A percentile compares a stretch with the other conserved stretches of the same genome.
Evolutionary conservation across 2,113 vertebrate genomes (phyloP).

Genomic region (Pomatorhinus ruficollis): DNA sequence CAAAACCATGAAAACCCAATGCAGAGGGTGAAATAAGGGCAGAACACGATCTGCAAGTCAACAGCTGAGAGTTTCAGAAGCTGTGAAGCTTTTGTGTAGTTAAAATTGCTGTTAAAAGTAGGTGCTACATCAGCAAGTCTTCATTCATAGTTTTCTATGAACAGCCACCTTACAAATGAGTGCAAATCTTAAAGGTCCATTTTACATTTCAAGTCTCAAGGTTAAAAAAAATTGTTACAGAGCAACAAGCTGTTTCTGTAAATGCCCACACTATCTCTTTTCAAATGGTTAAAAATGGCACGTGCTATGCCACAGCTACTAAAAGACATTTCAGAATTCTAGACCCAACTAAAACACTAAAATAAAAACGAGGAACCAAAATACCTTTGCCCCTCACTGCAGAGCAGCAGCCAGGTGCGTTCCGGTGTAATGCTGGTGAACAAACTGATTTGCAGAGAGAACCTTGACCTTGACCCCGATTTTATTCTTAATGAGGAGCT

Average conservation of each 20-base stretch:
- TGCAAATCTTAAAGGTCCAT: slow-evolving; percentile 70
- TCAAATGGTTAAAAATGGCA: slow-evolving; percentile 68
- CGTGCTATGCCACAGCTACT: slow-evolving; percentile 58
- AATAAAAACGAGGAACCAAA: slow-evolving; percentile 52
- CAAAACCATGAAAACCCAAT: slow-evolving; percentile 55
- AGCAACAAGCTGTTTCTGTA: slow-evolving; percentile 69
- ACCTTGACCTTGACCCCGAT: slow-evolving; percentile 40
- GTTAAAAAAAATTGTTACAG: slow-evolving; percentile 62
- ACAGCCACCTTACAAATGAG: slow-evolving; percentile 69
- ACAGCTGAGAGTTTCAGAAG: slow-evolving; percentile 50
- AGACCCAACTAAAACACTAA: slow-evolving; percentile 65
- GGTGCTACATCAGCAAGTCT: slow-evolving; percentile 68
- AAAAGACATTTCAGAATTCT: slow-evolving; percentile 54
- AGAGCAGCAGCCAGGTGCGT: slow-evolving; percentile 6
- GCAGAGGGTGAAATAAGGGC: slow-evolving; percentile 49
- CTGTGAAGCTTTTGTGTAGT: slow-evolving; percentile 56
- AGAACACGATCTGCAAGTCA: slow-evolving; percentile 61
- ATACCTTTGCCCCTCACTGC: slow-evolving; percentile 32
- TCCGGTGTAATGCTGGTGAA: slow-evolving; percentile 75
- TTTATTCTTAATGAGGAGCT: not conserved
- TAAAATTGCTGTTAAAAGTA: slow-evolving; percentile 64
- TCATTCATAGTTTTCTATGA: slow-evolving; percentile 60
- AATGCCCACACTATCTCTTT: slow-evolving; percentile 60
- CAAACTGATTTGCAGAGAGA: slow-evolving; percentile 72
- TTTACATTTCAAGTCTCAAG: slow-evolving; percentile 75